A percentile compares a stretch with the other conserved stretches of the same genome.
Evolutionary conservation across 2,888 invertebrate species (phyloP).

Genomic region (Teleiodes luculella): DNA sequence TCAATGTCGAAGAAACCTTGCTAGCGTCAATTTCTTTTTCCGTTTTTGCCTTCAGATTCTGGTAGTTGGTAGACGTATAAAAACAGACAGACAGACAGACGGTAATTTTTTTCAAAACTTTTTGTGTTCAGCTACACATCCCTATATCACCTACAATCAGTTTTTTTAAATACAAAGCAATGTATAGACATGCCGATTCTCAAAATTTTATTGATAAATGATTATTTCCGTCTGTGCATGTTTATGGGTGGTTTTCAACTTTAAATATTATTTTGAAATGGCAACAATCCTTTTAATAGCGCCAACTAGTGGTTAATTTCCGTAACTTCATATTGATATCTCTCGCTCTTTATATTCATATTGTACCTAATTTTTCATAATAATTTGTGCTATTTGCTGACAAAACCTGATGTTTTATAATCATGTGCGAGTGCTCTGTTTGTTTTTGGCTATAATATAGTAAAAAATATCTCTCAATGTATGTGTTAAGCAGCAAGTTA

Average conservation of each 20-base stretch:
- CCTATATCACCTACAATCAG: too few relatives aligned
- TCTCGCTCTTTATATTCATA: constrained; percentile 63
- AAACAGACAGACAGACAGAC: too few relatives aligned
- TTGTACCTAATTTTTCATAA: constrained; percentile 52
- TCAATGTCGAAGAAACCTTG: too few relatives aligned
- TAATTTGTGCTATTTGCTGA: constrained; percentile 65
- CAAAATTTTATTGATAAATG: too few relatives aligned
- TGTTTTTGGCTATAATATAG: constrained; percentile 43
- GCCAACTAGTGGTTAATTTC: constrained; percentile 62
- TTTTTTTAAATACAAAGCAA: too few relatives aligned
- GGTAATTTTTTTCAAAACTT: too few relatives aligned
- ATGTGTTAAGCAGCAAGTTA: constrained; percentile 64
- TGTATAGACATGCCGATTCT: too few relatives aligned
- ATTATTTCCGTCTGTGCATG: too few relatives aligned
- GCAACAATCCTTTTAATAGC: constrained; percentile 41
- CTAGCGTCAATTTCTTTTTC: too few relatives aligned
- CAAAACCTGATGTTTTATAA: constrained; percentile 55
- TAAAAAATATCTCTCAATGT: constrained; percentile 62
- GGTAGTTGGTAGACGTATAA: too few relatives aligned
- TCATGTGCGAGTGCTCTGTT: constrained; percentile 63
- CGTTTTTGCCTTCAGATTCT: too few relatives aligned
- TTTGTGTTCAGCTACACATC: too few relatives aligned
- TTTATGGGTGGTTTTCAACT: constrained; percentile 19
- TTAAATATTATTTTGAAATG: constrained; percentile 20
- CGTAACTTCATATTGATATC: constrained; percentile 74